A percentile compares a stretch with the other conserved stretches of the same genome.
Conservation (phyloP, 2,888 invertebrate genomes). For the Drosophila niveifrons region DNA sequence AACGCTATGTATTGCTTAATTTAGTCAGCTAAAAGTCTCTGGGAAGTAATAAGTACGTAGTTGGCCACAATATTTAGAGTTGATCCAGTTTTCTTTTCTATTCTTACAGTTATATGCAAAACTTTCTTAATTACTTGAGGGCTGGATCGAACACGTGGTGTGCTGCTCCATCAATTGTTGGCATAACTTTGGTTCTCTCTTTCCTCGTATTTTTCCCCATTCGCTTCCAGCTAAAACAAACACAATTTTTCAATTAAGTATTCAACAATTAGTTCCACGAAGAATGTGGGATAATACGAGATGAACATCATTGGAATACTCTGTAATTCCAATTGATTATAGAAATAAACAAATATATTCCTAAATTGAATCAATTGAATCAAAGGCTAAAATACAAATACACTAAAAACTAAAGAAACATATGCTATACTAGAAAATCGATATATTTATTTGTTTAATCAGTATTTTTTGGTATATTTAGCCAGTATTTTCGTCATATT, state of each 20-base stretch:
- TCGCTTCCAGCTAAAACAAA: constrained; percentile 22
- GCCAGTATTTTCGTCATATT: no score
- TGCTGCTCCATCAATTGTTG: not conserved
- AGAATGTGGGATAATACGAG: not conserved
- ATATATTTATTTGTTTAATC: no score
- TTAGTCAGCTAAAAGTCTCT: not conserved
- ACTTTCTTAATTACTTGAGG: constrained; percentile 64
- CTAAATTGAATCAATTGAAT: no score
- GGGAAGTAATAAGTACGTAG: not conserved
- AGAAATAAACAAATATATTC: no score
- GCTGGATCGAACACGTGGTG: not conserved
- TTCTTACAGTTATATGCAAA: constrained; percentile 41
- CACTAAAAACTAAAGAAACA: no score
- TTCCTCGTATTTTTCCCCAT: constrained; percentile 20
- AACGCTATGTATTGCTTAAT: not conserved
- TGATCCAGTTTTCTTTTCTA: constrained; percentile 12
- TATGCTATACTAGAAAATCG: no score
- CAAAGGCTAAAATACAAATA: no score
- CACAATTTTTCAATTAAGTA: constrained; percentile 30
- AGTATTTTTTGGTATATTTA: no score
- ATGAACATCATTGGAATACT: not conserved
- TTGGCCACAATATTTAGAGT: constrained; percentile 22
- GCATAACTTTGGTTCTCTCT: constrained; percentile 38
- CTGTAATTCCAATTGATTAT: no score
- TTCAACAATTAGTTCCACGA: constrained; percentile 19